Evolutionary conservation across 1,140 invertebrate genomes (phyloP).

Genomic region (Xylocopa sonorina): DNA sequence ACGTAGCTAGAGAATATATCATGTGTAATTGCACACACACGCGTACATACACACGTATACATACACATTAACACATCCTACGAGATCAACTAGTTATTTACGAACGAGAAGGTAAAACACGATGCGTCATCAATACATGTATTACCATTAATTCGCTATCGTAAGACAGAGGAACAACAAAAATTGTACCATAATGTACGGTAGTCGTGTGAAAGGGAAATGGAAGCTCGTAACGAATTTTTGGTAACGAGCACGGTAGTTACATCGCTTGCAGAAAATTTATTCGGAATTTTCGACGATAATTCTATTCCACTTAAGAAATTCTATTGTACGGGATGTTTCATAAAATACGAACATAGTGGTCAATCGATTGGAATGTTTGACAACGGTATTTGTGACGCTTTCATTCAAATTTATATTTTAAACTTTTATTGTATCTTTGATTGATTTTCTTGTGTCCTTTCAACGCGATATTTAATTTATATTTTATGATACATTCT

Average conservation of each 20-base stretch:
- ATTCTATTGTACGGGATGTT: constrained; percentile 13
- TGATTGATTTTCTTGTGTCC: background rate
- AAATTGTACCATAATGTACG: background rate
- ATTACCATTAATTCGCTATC: constrained; percentile 49
- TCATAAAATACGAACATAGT: background rate
- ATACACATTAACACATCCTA: constrained; percentile 21
- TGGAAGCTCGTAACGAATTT: background rate
- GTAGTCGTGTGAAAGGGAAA: background rate
- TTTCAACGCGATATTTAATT: background rate
- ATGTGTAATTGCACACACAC: constrained; percentile 45
- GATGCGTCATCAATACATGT: constrained; percentile 55
- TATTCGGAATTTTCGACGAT: background rate
- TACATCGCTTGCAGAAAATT: background rate
- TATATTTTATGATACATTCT: background rate
- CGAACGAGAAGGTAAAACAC: background rate
- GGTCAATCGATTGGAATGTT: background rate
- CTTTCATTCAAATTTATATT: background rate
- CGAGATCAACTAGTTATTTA: constrained; percentile 22
- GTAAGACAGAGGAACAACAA: constrained; percentile 21
- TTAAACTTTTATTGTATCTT: background rate
- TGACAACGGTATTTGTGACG: background rate
- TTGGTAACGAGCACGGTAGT: background rate
- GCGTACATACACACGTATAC: background rate
- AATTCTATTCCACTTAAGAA: background rate
- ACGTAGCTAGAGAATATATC: constrained; percentile 38